A percentile compares a stretch with the other conserved stretches of the same genome.
phyloP scores from a whole-genome alignment of 2,797 vertebrate species.

The Thaleichthys pacificus region DNA sequence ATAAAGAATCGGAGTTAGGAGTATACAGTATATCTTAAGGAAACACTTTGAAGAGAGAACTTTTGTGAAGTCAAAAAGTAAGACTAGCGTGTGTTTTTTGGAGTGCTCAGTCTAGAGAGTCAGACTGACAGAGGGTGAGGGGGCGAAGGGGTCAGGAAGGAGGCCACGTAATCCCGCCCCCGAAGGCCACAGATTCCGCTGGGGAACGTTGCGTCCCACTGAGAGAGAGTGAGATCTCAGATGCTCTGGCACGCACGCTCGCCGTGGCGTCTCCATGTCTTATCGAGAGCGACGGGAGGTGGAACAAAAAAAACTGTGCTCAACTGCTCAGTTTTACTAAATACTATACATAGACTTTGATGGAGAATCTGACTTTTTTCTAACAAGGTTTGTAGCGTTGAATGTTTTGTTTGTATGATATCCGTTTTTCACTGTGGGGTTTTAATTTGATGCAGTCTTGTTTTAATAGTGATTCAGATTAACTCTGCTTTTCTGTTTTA shows the following conservation, averaged over 20 bases:
- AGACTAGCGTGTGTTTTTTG: slow-evolving; percentile 33
- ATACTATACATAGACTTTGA: slow-evolving; percentile 27
- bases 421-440: neutral
- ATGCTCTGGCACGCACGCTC: slow-evolving; percentile 62
- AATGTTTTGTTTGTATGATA: neutral
- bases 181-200: slow-evolving; percentile 53
- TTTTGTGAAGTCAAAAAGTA: neutral
- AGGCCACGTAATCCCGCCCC: slow-evolving; percentile 55
- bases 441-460: neutral
- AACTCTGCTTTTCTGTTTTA: neutral
- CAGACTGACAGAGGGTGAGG: slow-evolving; percentile 53
- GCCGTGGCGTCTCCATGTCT: slow-evolving; percentile 53
- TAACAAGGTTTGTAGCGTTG: neutral
- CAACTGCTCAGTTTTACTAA: slow-evolving; percentile 65
- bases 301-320: slow-evolving; percentile 44
- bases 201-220: slow-evolving; percentile 56
- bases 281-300: slow-evolving; percentile 53
- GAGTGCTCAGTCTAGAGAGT: slow-evolving; percentile 41
- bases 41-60: neutral
- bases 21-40: neutral
- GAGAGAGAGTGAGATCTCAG: slow-evolving; percentile 68
- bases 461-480: neutral
- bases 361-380: slow-evolving; percentile 18
- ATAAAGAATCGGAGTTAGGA: slow-evolving; percentile 74
- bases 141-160: slow-evolving; percentile 53